Base-by-base conservation (phyloP, 2,888 invertebrate species). In the Hololepta plana region DNA sequence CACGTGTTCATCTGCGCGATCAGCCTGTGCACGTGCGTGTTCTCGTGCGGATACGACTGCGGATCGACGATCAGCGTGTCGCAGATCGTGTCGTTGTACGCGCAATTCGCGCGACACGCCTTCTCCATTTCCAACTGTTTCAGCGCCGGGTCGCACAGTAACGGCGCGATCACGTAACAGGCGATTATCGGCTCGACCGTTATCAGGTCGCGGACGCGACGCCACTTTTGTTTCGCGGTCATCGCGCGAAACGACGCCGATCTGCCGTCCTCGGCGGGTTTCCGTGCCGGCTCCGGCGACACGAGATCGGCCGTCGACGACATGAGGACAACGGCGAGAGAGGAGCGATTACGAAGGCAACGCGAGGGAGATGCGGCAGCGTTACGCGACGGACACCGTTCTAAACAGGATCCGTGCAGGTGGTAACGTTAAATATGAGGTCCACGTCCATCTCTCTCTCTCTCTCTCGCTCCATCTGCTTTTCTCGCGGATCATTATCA, bases 111-210 rank as follows among this genome's bases (percentile, higher is more conserved):
- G 14, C 59, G 55, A 37, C 64, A 64, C 9, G 63, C 62, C 43
- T 67, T 67, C 38, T 67, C 65, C 37, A 62, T 49, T 34, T 65
- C 62, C 2, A 68, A 43, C 34, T 60, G 59, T 27, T 56, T 53
- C 2, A 65, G 49, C 5, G 65, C 60, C 2, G 64, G 46, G 15
- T 32, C 35, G 23, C 47, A 45, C 9, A 56, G 32, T 10, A 43
- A 37, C 5, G 45, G 37, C 3, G 48, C 43, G 32, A 48, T 39
- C 6, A 50, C 28, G 29, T 51, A 53, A 4, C 44, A 41, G 2
- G 40, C 46, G 20, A 54, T 33, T 9, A 54, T 26, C 6, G 54
- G 54, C 32, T 54, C 54, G 8, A 54, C 46, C 3, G 54, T 54
- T 25, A 52, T 42, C 23, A 53, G 39, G 33, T 49, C 44, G 21